Conservation (phyloP, 2,797 vertebrate species). For the Trematomus bernacchii region DNA sequence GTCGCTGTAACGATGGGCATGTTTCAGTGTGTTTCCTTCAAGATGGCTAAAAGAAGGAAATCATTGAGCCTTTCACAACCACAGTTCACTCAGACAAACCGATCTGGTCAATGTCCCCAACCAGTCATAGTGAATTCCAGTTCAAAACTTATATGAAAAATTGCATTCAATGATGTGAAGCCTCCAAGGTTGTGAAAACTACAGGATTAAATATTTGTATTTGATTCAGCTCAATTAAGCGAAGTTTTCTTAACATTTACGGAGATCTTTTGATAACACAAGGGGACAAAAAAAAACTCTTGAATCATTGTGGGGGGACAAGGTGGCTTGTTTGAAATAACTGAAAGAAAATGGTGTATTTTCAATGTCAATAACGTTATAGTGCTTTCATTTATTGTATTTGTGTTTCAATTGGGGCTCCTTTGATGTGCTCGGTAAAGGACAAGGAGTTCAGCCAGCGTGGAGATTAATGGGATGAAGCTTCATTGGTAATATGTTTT, state of each 20-base stretch:
- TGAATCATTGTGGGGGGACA: conserved; percentile 16
- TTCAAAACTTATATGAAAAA: conserved; percentile 36
- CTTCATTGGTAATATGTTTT: not conserved
- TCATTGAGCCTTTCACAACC: conserved; percentile 59
- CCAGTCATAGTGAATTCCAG: conserved; percentile 21
- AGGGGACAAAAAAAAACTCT: conserved; percentile 35
- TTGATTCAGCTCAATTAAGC: conserved; percentile 47
- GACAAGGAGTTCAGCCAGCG: conserved; percentile 30
- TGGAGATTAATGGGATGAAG: conserved; percentile 14
- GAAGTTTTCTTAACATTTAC: conserved; percentile 33
- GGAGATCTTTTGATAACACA: conserved; percentile 39
- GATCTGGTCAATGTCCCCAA: conserved; percentile 43
- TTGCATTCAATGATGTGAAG: conserved; percentile 52
- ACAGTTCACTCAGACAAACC: conserved; percentile 47
- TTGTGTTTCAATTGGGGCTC: conserved; percentile 12
- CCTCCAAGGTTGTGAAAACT: conserved; percentile 66
- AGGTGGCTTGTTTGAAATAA: conserved; percentile 35
- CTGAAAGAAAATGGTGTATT: conserved; percentile 42
- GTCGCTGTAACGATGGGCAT: conserved; percentile 39
- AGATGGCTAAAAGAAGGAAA: conserved; percentile 51
- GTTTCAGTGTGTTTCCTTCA: conserved; percentile 31
- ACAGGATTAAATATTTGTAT: conserved; percentile 43
- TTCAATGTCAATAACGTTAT: conserved; percentile 59
- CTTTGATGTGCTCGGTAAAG: conserved; percentile 37
- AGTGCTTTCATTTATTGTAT: conserved; percentile 30